phyloP scores from a whole-genome alignment of 2,797 vertebrate genomes.

The Etheostoma perlongum region DNA sequence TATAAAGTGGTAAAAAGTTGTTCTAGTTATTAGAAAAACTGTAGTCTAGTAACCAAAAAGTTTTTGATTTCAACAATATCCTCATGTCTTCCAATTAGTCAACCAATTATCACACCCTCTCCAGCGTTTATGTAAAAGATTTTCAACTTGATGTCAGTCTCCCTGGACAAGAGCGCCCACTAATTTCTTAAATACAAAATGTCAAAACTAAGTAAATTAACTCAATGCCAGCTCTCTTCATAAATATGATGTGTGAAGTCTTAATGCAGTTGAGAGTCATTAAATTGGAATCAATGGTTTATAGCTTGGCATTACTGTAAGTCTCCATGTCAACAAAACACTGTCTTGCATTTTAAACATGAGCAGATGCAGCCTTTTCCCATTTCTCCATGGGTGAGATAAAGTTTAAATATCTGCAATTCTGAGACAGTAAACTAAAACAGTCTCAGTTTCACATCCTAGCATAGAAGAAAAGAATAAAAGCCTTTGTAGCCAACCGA shows the following conservation, averaged over 20 bases:
- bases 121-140: conserved; percentile 26
- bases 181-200: conserved; percentile 47
- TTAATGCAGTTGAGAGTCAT: conserved; percentile 33
- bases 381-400: conserved; percentile 10
- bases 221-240: conserved; percentile 53
- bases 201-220: conserved; percentile 55
- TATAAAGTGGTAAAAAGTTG: neutral
- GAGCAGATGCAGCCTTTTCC: conserved; percentile 8
- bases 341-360: neutral
- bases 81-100: conserved; percentile 38
- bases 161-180: conserved; percentile 23
- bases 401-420: conserved; percentile 45
- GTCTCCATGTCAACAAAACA: conserved; percentile 20
- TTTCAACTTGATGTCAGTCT: conserved; percentile 7
- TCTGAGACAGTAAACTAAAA: conserved; percentile 47
- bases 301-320: conserved; percentile 25
- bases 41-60: neutral
- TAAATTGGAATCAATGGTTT: conserved; percentile 56
- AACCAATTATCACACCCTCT: conserved; percentile 9
- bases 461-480: conserved; percentile 75
- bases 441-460: conserved; percentile 67
- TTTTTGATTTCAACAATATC: conserved; percentile 17
- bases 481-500: conserved; percentile 80
- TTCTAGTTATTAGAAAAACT: neutral
- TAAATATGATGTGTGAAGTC: conserved; percentile 44